Evolutionary conservation across 2,888 invertebrate genomes (phyloP).

Genomic region (Fragum sueziense): DNA sequence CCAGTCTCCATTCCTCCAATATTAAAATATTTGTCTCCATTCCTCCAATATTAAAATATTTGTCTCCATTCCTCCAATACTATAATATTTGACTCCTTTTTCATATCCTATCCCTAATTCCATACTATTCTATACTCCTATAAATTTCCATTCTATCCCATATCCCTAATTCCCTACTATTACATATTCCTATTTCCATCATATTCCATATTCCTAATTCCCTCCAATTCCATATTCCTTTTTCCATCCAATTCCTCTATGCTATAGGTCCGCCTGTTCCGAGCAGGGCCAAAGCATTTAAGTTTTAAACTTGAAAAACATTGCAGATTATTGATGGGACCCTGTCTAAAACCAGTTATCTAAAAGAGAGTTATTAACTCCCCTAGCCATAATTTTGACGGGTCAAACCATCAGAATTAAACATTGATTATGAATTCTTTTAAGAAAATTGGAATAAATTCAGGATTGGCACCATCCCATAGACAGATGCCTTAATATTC

Average conservation of each 20-base stretch:
- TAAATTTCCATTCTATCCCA: not conserved
- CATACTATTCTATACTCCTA: too few relatives aligned
- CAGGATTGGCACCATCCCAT: not conserved
- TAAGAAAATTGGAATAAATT: not conserved
- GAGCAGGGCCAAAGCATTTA: too few relatives aligned
- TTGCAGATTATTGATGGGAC: not conserved
- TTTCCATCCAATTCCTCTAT: not conserved
- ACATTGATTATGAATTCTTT: not conserved
- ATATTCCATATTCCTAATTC: not conserved
- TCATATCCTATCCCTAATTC: not conserved
- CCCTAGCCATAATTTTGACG: too few relatives aligned
- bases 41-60: not conserved
- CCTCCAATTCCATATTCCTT: not conserved
- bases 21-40: not conserved
- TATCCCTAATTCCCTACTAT: not conserved
- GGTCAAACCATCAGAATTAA: not conserved
- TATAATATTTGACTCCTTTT: not conserved
- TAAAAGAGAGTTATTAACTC: not conserved
- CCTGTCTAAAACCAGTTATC: not conserved
- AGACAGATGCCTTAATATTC: not conserved
- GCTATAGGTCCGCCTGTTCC: not conserved
- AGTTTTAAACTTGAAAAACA: not conserved
- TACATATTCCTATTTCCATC: not conserved
- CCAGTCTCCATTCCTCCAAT: not conserved
- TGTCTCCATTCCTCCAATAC: not conserved